These are phyloP conservation scores for Calonectris borealis DNA, from an alignment of 2,113 vertebrate genomes.

Conservation along the genomic window DNA sequence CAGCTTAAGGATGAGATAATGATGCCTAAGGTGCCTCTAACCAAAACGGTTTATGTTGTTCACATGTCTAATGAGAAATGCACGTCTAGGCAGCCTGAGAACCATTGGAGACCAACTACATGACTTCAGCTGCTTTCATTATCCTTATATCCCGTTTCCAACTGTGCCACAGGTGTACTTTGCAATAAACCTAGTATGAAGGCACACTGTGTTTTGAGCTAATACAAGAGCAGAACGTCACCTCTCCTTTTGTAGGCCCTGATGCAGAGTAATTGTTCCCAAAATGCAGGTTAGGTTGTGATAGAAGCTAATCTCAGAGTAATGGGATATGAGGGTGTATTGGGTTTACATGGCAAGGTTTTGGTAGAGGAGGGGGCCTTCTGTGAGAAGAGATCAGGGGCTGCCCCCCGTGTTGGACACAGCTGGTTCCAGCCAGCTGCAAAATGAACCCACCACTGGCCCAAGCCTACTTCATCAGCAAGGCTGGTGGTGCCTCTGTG, in stretches of 20 bases:
- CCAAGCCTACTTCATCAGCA: background rate
- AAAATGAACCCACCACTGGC: background rate
- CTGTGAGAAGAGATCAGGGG: background rate
- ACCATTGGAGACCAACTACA: background rate
- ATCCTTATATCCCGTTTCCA: background rate
- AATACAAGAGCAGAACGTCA: background rate
- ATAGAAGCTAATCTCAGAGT: background rate
- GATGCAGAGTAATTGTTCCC: background rate
- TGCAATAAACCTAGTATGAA: background rate
- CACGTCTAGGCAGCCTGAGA: background rate
- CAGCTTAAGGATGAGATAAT: background rate
- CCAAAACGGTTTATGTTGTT: background rate
- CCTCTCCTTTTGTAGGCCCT: background rate
- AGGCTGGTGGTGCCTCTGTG: background rate
- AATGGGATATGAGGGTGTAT: background rate
- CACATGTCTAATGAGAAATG: background rate
- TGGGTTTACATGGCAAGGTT: background rate
- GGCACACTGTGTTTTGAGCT: background rate
- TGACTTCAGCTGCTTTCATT: background rate
- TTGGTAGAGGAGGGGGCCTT: background rate
- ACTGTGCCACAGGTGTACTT: background rate
- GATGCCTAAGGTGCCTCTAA: background rate
- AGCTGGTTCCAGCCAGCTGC: background rate
- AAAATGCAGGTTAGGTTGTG: background rate
- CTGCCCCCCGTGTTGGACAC: background rate